phyloP scores from a whole-genome alignment of 2,797 vertebrate species.

The Sebastes cheni region DNA sequence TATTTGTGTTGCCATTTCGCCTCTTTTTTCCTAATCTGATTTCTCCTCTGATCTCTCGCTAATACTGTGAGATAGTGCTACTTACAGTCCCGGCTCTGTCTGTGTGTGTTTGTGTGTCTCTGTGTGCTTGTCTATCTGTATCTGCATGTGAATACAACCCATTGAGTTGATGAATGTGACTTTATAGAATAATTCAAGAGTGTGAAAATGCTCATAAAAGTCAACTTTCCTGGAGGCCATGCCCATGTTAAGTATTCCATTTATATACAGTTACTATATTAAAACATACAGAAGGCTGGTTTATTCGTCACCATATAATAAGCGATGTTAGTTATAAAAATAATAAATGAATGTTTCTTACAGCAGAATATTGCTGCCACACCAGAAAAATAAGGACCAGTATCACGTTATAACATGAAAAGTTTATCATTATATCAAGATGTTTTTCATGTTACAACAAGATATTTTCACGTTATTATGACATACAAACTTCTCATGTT shows the following conservation, averaged over 20 bases:
- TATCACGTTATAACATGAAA: no score
- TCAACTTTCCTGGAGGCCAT: neutral
- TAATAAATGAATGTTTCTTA: neutral
- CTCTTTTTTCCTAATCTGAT: constrained; percentile 77
- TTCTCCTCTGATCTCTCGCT: constrained; percentile 69
- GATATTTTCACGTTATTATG: no score
- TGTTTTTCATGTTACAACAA: no score
- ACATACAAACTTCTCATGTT: no score
- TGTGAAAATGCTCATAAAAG: neutral
- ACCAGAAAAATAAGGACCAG: no score
- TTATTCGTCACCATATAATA: neutral
- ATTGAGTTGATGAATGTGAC: neutral
- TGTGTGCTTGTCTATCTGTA: neutral
- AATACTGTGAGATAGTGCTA: constrained; percentile 74
- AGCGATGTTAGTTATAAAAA: neutral
- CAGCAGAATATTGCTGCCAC: no score
- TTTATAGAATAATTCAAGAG: neutral
- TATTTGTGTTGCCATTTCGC: constrained; percentile 72
- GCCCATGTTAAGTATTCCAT: neutral
- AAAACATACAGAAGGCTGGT: neutral
- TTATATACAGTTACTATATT: neutral
- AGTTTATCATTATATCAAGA: no score
- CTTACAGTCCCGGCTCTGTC: constrained; percentile 44
- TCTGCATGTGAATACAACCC: neutral
- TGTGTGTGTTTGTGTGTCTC: neutral